Evolutionary conservation across 2,113 vertebrate genomes (phyloP).

Genomic region (Gallinago paraguaiae): DNA sequence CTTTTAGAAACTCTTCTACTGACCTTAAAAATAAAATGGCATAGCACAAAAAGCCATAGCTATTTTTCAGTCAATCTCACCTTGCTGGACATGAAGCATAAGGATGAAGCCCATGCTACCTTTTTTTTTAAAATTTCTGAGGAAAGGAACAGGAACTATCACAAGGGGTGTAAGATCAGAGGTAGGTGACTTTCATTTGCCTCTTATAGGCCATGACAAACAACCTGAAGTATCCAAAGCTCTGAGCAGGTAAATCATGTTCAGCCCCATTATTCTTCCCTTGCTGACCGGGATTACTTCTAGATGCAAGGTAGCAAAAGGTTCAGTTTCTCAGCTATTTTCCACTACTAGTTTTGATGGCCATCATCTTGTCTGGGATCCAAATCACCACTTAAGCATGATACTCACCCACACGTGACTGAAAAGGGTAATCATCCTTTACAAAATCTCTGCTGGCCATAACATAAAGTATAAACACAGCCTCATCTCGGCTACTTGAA

Average conservation of each 20-base stretch:
- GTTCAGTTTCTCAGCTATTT: neutral
- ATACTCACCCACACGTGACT: neutral
- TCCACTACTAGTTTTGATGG: neutral
- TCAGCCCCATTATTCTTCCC: neutral
- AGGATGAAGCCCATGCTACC: neutral
- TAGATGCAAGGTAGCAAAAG: neutral
- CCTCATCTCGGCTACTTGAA: neutral
- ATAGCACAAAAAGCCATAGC: neutral
- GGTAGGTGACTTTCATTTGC: neutral
- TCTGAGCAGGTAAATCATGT: neutral
- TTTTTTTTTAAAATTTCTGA: neutral
- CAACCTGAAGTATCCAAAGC: fast-evolving
- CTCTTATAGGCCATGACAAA: neutral
- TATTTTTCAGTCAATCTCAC: neutral
- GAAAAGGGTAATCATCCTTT: neutral
- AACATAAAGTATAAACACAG: neutral
- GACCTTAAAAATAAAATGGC: neutral
- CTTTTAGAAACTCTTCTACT: neutral
- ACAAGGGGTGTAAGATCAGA: neutral
- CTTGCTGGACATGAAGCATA: neutral
- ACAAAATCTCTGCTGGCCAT: neutral
- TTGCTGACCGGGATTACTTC: neutral
- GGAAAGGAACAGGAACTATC: neutral
- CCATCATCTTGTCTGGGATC: neutral
- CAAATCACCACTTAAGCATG: neutral